These are phyloP conservation scores for Anoplophora glabripennis DNA, from an alignment of 1,140 invertebrate species.

Conservation along the genomic window DNA sequence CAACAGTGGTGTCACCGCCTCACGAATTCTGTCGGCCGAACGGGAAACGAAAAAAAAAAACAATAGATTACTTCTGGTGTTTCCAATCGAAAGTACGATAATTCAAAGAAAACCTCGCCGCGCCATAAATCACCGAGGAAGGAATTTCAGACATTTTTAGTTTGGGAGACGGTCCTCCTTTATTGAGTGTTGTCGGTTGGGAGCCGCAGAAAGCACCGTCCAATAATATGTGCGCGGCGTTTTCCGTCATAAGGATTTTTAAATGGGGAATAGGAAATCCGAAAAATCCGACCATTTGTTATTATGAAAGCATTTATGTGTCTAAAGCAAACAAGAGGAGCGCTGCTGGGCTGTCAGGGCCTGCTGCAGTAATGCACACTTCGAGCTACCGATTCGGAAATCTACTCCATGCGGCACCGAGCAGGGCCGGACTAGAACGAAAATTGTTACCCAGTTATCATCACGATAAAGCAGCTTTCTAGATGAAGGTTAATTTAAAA, in stretches of 20 bases:
- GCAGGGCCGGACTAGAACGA: no score
- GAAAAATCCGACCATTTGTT: conserved; percentile 13
- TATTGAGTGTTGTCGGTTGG: background rate
- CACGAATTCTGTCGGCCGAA: no score
- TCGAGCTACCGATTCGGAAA: conserved; percentile 99
- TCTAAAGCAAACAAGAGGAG: conserved; percentile 8
- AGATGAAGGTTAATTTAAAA: no score
- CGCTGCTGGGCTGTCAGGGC: conserved; percentile 3
- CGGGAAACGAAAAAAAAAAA: no score
- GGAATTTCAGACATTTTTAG: background rate
- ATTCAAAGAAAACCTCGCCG: no score
- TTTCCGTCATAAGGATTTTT: conserved; percentile 1
- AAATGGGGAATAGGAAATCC: conserved; percentile 13
- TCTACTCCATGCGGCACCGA: conserved; percentile 47
- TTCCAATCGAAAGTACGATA: no score
- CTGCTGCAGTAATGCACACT: conserved; percentile 97
- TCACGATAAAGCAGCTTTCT: no score
- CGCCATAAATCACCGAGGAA: background rate
- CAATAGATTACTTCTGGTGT: no score
- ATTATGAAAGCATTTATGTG: conserved; percentile 10
- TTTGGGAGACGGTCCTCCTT: background rate
- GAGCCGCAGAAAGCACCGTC: background rate
- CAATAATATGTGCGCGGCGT: background rate
- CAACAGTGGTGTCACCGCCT: no score
- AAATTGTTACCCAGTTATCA: no score